Evolutionary conservation across 92 coral and sea anemone genomes (phyloP), one percentile per base, ranked within the genome.

Genomic region (Porites evermanni): DNA sequence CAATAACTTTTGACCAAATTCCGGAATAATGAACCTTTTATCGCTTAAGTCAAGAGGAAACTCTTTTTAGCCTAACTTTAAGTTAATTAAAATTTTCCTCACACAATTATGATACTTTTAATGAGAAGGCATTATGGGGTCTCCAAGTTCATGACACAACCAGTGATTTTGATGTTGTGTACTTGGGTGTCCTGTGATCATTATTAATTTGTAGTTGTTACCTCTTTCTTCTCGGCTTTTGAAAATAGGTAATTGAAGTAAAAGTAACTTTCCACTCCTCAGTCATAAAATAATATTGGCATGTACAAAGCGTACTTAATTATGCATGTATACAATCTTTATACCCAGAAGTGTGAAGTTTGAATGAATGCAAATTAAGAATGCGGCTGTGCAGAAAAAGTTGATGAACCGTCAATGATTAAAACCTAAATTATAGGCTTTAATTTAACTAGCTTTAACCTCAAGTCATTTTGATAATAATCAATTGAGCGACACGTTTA

Each of bases 311-410:
- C 60, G 8, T 7, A 19, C 70, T 66, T 66, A 66, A 66, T 66
- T 66, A n/a, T 66, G 70, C 70, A 66, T 66, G 70, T 38, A 21
- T 0, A 66, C 70, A 66, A 66, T n/a, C 69, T 65, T 65, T 9
- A 17, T 65, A 8, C 69, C 2, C 69, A n/a, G 20, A 65, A 7
- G 24, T 17, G 9, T 6, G 32, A 66, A 66, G 70, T 66, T 66
- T 66, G 70, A 19, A 66, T 66, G 70, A 24, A 21, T 66, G 21
- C 70, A n/a, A 21, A 19, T 66, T 66, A 66, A 66, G 70, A 66
- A 66, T 12, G 70, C 1, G 26, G 70, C 1, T 66, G 70, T 66
- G 12, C 12, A 8, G 2, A 66, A 1, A 66, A n/a, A 7, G 8
- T 21, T 66, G 8, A 18, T 18, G 2, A n/a, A 8, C 8, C 8